Evolutionary conservation across 2,797 vertebrate species (phyloP).

Genomic region (Anguilla megastoma): DNA sequence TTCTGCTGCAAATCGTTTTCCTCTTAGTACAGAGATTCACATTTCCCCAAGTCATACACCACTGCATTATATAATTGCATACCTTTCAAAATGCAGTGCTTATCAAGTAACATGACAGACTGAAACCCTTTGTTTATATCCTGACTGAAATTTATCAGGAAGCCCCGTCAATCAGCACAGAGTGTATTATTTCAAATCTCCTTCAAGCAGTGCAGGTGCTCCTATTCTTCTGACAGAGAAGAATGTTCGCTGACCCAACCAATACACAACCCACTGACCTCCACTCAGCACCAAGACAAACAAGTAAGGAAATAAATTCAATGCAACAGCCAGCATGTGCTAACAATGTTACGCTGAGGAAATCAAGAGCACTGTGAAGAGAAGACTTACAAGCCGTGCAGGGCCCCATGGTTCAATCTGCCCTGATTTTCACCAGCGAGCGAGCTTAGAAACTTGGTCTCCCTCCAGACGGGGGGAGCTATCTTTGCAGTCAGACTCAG

Average conservation of each 20-base stretch:
- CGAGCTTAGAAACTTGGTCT: not conserved
- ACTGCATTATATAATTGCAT: not conserved
- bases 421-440: not conserved
- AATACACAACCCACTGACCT: not conserved
- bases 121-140: not conserved
- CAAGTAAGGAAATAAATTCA: not conserved
- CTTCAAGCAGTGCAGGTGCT: not conserved
- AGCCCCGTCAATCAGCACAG: not conserved
- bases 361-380: too few relatives aligned
- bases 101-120: not conserved
- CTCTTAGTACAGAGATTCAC: not conserved
- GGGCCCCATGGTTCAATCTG: conserved; percentile 3
- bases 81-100: not conserved
- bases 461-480: not conserved
- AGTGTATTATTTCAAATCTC: not conserved
- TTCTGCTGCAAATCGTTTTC: not conserved
- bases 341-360: not conserved
- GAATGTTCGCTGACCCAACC: not conserved
- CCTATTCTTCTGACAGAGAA: not conserved
- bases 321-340: not conserved
- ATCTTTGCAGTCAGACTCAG: conserved; percentile 17
- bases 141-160: not conserved
- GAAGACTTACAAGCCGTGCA: not conserved
- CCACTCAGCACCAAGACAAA: not conserved
- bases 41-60: not conserved